Evolutionary conservation across 2,888 invertebrate species (phyloP), one percentile per base, ranked within the genome.

Genomic region (Erpobdella octoculata): DNA sequence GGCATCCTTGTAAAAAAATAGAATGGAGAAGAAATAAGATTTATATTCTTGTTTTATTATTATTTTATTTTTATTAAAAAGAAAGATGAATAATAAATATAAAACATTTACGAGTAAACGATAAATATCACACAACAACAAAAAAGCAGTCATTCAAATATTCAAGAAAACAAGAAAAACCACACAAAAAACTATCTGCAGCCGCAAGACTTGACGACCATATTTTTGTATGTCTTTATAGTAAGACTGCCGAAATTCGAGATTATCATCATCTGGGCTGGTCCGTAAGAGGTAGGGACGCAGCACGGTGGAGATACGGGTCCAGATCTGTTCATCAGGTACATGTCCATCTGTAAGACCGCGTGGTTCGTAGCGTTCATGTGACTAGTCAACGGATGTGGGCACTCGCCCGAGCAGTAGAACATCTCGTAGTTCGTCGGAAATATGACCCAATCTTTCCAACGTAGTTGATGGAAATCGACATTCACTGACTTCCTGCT

Each of bases 381-480:
- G 84, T 95, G 92, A 78, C 93, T 92, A 71, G 93, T 89, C 80
- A 97, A 86, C 38, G 96, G 96, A 83, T 92, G 96, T 61, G 91
- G 90, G 84, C 98, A 98, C 82, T 92, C 92, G 28, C 98, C 98
- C 79, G 90, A 89, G 85, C 98, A 98, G 85, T 92, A 95, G 85
- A 88, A 95, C 9, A 97, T 97, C 81, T 94, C 91, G 86, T 95
- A 96, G 73, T 94, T 94, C 59, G 90, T 90, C 62, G 96, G 96
- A 71, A 95, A 95, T 68, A 96, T 93, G 81, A 97, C 95, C 96
- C 97, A 98, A n/a, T n/a, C n/a, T n/a, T n/a, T n/a, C n/a, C n/a
- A n/a, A n/a, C n/a, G n/a, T n/a, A n/a, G n/a, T n/a, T n/a, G n/a
- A n/a, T n/a, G n/a, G n/a, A n/a, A n/a, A n/a, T n/a, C n/a, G n/a